Conservation (phyloP, 2,113 vertebrate species). For the Cranoglanis bouderius region DNA sequence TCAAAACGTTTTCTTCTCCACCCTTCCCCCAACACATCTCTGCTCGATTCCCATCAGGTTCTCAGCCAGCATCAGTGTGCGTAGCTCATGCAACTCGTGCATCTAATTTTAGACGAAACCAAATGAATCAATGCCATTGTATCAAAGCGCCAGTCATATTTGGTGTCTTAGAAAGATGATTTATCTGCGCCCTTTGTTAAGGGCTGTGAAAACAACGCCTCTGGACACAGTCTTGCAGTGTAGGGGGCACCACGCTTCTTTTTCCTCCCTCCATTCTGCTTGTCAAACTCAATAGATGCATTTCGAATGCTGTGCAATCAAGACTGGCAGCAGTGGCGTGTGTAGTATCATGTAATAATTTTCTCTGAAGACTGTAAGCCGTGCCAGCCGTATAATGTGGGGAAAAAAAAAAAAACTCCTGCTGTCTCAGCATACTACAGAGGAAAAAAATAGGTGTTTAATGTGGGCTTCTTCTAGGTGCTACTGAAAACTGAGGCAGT, state of each 20-base stretch:
- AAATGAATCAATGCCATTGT: constrained; percentile 10
- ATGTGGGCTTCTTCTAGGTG: background rate
- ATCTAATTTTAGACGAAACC: constrained; percentile 30
- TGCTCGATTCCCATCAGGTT: constrained; percentile 58
- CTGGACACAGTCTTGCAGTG: constrained; percentile 36
- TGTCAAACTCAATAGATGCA: constrained; percentile 17
- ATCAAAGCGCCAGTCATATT: constrained; percentile 22
- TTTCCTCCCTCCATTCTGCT: constrained; percentile 22
- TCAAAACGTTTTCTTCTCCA: constrained; percentile 47
- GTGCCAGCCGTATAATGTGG: constrained; percentile 32
- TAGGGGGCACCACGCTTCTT: constrained; percentile 8
- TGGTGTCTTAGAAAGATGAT: constrained; percentile 25
- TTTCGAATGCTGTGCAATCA: constrained; percentile 24
- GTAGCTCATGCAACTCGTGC: constrained; percentile 60
- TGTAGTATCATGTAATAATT: constrained; percentile 36
- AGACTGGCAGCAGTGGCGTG: constrained; percentile 6
- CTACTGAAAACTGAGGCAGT: background rate
- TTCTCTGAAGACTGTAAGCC: constrained; percentile 33
- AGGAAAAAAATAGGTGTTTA: background rate
- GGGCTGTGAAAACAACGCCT: constrained; percentile 40
- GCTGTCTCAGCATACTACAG: constrained; percentile 50
- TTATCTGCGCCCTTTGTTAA: constrained; percentile 31
- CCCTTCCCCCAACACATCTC: constrained; percentile 18
- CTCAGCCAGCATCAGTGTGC: constrained; percentile 62
- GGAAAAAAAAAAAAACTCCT: constrained; percentile 24